Conservation (phyloP, 2,113 vertebrate species). For the Bungarus multicinctus region DNA sequence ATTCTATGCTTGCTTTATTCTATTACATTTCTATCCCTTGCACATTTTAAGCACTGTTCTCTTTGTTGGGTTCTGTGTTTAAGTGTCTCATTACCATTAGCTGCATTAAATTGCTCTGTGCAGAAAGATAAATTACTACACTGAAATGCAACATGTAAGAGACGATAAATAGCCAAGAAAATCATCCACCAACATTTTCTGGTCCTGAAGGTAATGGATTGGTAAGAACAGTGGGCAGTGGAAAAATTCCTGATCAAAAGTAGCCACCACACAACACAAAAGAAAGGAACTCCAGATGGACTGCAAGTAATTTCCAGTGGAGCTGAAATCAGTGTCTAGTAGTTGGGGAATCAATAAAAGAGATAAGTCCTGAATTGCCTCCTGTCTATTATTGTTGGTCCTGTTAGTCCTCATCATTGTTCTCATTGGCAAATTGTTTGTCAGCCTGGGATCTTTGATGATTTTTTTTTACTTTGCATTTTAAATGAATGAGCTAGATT, state of each 20-base stretch:
- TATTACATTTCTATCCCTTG: neutral
- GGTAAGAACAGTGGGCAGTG: neutral
- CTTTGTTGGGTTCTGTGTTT: neutral
- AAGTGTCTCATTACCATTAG: neutral
- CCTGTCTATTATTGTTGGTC: neutral
- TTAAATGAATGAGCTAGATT: neutral
- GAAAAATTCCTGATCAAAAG: neutral
- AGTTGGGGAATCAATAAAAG: slow-evolving; percentile 1
- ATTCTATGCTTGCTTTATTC: neutral
- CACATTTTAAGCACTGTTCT: neutral
- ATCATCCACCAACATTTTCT: neutral
- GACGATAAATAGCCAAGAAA: neutral
- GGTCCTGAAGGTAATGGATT: neutral
- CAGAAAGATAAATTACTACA: neutral
- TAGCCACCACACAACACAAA: neutral
- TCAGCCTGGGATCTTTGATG: neutral
- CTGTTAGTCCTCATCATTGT: neutral
- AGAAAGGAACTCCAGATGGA: neutral
- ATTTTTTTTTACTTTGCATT: neutral
- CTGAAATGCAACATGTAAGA: neutral
- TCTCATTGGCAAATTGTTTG: neutral
- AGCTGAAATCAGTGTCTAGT: neutral
- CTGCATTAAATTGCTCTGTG: neutral
- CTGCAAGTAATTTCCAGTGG: neutral
- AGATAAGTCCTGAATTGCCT: neutral